These are phyloP conservation scores for Apamea epomidion DNA, from an alignment of 2,888 invertebrate species.

Conservation along the genomic window DNA sequence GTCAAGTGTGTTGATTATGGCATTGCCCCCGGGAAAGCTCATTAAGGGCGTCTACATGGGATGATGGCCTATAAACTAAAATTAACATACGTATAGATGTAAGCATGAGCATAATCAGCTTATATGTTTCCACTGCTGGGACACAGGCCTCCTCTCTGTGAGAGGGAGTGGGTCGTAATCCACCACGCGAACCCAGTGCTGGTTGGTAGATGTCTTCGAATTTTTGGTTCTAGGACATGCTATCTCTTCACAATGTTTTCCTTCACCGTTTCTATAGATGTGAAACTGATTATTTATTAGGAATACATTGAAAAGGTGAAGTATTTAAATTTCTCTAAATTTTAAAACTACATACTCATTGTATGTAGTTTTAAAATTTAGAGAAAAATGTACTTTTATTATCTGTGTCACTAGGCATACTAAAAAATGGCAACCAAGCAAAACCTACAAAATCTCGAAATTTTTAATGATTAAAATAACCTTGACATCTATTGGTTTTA, in stretches of 20 bases:
- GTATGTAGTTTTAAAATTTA: too few relatives aligned
- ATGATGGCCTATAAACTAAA: not conserved
- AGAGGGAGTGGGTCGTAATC: not conserved
- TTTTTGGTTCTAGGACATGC: not conserved
- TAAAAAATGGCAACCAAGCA: not conserved
- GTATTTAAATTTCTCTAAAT: not conserved
- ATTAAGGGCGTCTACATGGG: constrained; percentile 7
- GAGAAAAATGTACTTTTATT: not conserved
- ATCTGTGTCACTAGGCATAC: too few relatives aligned
- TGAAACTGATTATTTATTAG: not conserved
- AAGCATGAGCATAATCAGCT: not conserved
- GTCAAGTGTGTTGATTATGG: constrained; percentile 46
- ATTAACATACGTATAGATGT: not conserved
- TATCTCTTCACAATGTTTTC: not conserved
- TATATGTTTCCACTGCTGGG: not conserved
- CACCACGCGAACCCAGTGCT: not conserved
- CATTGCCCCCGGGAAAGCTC: constrained; percentile 18
- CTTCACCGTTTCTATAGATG: not conserved
- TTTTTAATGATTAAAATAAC: not conserved
- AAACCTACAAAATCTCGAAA: not conserved
- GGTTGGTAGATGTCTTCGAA: not conserved
- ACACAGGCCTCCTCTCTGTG: not conserved
- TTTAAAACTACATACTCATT: not conserved
- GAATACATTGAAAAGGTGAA: not conserved
- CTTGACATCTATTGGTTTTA: not conserved